Conservation (phyloP, 2,888 invertebrate species). For the Lepidonotus clava region DNA sequence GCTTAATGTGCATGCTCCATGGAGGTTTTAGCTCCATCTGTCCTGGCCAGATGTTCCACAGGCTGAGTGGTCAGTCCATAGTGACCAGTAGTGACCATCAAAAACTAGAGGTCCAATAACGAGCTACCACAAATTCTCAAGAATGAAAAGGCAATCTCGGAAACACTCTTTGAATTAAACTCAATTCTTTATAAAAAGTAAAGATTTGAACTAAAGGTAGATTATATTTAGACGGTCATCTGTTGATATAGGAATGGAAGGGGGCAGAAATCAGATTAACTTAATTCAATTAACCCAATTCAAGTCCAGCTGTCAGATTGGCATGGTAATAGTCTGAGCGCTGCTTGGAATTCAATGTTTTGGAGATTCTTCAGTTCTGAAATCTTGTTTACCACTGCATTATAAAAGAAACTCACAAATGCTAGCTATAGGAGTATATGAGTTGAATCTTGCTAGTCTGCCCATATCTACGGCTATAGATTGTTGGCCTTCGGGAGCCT, state of each 20-base stretch:
- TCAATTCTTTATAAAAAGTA: too few relatives aligned
- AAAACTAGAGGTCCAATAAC: too few relatives aligned
- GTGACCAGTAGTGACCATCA: not conserved
- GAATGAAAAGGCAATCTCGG: too few relatives aligned
- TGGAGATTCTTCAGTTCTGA: too few relatives aligned
- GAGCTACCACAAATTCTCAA: too few relatives aligned
- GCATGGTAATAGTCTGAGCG: not conserved
- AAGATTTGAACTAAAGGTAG: too few relatives aligned
- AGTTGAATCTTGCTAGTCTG: not conserved
- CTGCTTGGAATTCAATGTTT: not conserved
- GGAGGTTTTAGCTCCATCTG: constrained; percentile 28
- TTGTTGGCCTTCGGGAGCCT: too few relatives aligned
- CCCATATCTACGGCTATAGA: too few relatives aligned
- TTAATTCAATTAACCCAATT: not conserved
- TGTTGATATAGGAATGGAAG: not conserved
- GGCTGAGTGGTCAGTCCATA: constrained; percentile 3
- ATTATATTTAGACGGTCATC: not conserved
- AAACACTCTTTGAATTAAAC: too few relatives aligned
- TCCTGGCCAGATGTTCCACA: constrained; percentile 14
- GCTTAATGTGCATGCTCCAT: constrained; percentile 20
- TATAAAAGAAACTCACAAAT: too few relatives aligned
- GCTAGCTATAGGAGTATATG: too few relatives aligned
- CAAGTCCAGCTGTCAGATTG: not conserved
- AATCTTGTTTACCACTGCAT: too few relatives aligned
- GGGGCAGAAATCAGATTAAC: not conserved